Base-by-base conservation (phyloP, 2,888 invertebrate species). In the Plemyria rubiginata region DNA sequence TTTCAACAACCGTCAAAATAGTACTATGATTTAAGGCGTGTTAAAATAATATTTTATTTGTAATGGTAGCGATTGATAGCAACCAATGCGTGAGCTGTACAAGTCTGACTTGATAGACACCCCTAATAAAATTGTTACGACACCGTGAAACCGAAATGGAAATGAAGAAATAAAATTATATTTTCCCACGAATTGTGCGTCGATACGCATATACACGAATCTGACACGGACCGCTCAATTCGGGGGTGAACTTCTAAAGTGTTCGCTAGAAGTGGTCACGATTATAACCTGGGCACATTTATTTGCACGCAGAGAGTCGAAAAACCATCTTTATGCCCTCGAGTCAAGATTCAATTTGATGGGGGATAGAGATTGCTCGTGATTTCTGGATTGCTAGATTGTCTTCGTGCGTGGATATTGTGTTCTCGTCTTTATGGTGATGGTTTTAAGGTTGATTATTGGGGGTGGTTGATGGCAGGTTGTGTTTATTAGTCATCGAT, bases 401-500 rank as follows among this genome's bases (percentile, higher is more conserved):
- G 73, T 65, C 52, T 67, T 74, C 73, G 67, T 65, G 38, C 22
- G 65, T 6, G 5, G 22, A 13, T 13, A 11, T 16, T n/a, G 11
- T 4, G 72, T 67, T 64, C 60, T 58, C 16, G 55, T 29, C 71
- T 68, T 58, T 68, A 66, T 52, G 41, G 32, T 22, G 11, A 13
- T 0, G 0, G 2, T 51, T 54, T 51, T 65, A 54, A 50, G 36
- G 64, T 67, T 72, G 50, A 62, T 73, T 70, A 64, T 68, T 70
- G 68, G 61, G 65, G 74, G 73, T 80, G 76, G 69, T 43, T 28
- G 38, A 32, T 41, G 11, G 45, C 58, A 32, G 36, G 62, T 49
- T 77, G 73, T 81, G 88, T 88, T 88, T 91, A 90, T 92, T 92
- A 92, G 91, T 92, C 92, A 92, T 91, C 90, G 92, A 91, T 92